Conservation (phyloP, 2,888 invertebrate genomes). For the Philonicus albiceps region DNA sequence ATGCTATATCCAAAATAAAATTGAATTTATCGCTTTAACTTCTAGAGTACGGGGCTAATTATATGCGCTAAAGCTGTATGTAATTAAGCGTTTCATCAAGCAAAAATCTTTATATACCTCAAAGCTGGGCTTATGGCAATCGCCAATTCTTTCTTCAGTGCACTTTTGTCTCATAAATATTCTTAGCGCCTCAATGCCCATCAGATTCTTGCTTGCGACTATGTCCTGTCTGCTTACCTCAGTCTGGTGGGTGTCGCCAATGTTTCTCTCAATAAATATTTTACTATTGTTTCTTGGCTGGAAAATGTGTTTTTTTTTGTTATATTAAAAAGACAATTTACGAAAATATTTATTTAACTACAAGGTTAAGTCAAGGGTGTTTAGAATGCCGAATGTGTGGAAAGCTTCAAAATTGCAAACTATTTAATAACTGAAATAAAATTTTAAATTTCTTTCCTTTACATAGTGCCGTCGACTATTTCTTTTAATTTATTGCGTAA, state of each 20-base stretch:
- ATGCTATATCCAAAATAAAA: no score
- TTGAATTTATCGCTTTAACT: no score
- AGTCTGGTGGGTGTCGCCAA: constrained; percentile 27
- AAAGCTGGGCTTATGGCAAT: background rate
- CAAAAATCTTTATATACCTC: background rate
- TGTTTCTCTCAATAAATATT: constrained; percentile 32
- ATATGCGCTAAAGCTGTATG: background rate
- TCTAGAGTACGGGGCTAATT: background rate
- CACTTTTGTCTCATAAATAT: constrained; percentile 8
- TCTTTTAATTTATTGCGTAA: no score
- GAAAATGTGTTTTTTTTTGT: background rate
- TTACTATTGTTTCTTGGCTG: background rate
- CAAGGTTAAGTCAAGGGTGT: no score
- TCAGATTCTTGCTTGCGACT: background rate
- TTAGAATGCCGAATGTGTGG: no score
- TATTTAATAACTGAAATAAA: no score
- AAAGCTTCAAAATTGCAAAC: no score
- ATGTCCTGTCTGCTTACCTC: background rate
- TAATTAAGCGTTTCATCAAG: background rate
- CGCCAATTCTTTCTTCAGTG: background rate
- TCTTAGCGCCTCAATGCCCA: constrained; percentile 22
- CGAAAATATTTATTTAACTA: no score
- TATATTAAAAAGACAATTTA: background rate
- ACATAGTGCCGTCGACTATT: no score
- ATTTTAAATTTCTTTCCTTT: no score